Conservation (phyloP, 1,140 invertebrate genomes). For the Drosophila bifasciata region DNA sequence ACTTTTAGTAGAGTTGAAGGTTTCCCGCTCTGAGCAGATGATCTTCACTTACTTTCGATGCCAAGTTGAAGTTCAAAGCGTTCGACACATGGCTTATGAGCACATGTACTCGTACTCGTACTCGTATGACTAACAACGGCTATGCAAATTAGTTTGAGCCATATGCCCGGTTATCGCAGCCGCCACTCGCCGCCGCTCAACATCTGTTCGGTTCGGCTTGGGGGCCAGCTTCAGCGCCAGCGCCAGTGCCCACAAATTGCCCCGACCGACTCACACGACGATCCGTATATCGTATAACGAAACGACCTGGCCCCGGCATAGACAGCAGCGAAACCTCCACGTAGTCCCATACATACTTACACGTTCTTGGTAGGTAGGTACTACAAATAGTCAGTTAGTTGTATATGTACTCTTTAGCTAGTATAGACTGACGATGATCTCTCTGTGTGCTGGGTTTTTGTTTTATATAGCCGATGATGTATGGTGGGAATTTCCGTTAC, state of each 20-base stretch:
- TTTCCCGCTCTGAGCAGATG: neutral
- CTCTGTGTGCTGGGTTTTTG: constrained; percentile 17
- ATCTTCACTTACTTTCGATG: constrained; percentile 10
- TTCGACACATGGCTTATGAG: constrained; percentile 14
- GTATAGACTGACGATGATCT: constrained; percentile 45
- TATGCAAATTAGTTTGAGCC: constrained; percentile 51
- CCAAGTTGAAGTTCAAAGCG: constrained; percentile 45
- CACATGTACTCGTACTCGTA: constrained; percentile 16
- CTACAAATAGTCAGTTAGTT: neutral
- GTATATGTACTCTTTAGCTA: constrained; percentile 17
- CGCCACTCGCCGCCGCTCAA: constrained; percentile 6
- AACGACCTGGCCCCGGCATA: too few species aligned
- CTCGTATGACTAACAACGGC: constrained; percentile 42
- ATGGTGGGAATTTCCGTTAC: constrained; percentile 78
- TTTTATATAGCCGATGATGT: constrained; percentile 67
- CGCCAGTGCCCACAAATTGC: constrained; percentile 18
- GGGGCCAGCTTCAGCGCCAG: neutral
- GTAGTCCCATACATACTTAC: constrained; percentile 6
- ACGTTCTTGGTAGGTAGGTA: neutral
- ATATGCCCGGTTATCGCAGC: constrained; percentile 44
- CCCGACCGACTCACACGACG: constrained; percentile 6
- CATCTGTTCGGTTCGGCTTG: constrained; percentile 27
- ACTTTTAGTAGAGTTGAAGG: neutral
- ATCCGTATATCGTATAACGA: constrained; percentile 9
- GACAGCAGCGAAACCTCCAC: constrained; percentile 12